A percentile compares a stretch with the other conserved stretches of the same genome.
phyloP scores from a whole-genome alignment of 37 sponge, comb jelly and placozoan species.

The Mnemiopsis leidyi region DNA sequence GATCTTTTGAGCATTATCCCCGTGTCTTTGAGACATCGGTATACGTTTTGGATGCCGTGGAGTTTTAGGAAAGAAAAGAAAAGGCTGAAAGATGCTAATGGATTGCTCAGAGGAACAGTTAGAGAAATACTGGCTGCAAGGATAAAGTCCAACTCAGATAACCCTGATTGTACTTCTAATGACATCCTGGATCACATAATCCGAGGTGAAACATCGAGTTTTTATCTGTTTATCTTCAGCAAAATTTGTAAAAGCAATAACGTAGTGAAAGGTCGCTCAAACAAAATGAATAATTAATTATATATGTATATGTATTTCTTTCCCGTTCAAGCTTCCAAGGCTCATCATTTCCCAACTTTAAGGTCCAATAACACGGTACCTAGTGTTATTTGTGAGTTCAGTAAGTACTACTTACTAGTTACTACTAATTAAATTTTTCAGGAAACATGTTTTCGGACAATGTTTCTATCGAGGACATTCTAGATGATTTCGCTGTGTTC shows the following conservation, averaged over 20 bases:
- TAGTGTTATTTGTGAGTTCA: too few species aligned
- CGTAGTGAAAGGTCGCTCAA: too few species aligned
- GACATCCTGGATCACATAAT: background rate
- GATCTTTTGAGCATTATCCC: background rate
- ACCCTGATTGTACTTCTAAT: background rate
- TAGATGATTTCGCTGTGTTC: conserved; percentile 68
- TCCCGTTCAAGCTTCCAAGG: too few species aligned
- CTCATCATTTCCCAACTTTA: too few species aligned
- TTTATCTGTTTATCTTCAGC: background rate
- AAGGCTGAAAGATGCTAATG: background rate
- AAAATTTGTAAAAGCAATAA: background rate
- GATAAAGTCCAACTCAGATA: background rate
- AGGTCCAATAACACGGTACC: too few species aligned
- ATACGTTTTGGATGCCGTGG: conserved; percentile 18
- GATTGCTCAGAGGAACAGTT: background rate
- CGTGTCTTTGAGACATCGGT: background rate
- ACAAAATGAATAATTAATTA: too few species aligned
- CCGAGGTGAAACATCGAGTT: background rate
- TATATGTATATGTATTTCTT: too few species aligned
- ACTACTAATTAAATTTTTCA: conserved; percentile 14
- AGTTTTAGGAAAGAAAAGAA: background rate
- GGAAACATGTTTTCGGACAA: background rate
- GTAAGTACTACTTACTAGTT: too few species aligned
- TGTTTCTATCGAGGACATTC: conserved; percentile 66
- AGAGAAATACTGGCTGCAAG: background rate